phyloP scores from a whole-genome alignment of 2,888 invertebrate species.

The Oxyteleia sp. region DNA sequence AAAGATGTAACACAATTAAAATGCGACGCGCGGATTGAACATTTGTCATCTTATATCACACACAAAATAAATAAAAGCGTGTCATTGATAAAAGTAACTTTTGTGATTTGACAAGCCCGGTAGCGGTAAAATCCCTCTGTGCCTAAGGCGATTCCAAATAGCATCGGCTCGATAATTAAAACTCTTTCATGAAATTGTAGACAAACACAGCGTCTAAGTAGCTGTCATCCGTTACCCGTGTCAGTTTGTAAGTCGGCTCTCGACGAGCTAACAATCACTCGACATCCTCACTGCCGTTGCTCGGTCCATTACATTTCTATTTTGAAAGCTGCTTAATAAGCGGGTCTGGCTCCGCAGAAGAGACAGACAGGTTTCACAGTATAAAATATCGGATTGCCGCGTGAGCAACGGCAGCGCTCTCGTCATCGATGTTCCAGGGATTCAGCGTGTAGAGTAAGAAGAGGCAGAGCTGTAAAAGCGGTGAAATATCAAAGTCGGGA shows the following conservation, averaged over 20 bases:
- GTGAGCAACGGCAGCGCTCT: constrained; percentile 74
- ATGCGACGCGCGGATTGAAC: neutral
- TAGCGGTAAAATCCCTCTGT: constrained; percentile 50
- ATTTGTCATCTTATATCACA: neutral
- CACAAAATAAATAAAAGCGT: constrained; percentile 10
- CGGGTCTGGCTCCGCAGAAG: constrained; percentile 82
- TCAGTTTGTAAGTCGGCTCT: constrained; percentile 86
- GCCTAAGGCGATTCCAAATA: constrained; percentile 58
- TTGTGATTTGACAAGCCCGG: constrained; percentile 44
- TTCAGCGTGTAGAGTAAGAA: constrained; percentile 78
- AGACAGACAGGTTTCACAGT: constrained; percentile 87
- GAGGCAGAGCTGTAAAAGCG: constrained; percentile 84
- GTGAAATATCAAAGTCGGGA: constrained; percentile 88
- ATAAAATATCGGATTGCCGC: constrained; percentile 87
- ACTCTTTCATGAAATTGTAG: constrained; percentile 85
- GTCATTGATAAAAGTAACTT: constrained; percentile 37
- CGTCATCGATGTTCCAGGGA: constrained; percentile 76
- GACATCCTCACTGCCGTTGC: constrained; percentile 75
- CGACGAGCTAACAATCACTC: constrained; percentile 88
- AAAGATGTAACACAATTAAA: too few relatives aligned
- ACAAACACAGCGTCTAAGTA: constrained; percentile 87
- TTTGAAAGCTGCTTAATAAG: constrained; percentile 88
- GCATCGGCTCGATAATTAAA: constrained; percentile 72
- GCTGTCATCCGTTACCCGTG: constrained; percentile 87
- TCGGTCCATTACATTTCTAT: constrained; percentile 87